Evolutionary conservation across 2,113 vertebrate species (phyloP), one percentile per base, ranked within the genome.

Genomic region (Aphyosemion australe): DNA sequence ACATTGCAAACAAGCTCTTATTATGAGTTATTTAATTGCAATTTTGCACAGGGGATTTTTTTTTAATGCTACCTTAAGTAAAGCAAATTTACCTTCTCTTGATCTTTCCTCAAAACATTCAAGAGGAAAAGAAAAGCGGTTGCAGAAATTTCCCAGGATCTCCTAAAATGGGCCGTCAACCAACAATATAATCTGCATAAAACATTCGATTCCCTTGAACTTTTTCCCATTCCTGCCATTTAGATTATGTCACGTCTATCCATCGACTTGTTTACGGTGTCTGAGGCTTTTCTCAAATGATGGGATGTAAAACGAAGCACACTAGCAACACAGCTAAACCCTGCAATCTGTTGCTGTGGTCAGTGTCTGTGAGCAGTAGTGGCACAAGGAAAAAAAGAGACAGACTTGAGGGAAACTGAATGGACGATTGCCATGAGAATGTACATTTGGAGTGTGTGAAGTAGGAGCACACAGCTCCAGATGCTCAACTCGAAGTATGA

Each of bases 291-390:
- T 74, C 75, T 64, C 55, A 79, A 88, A 89, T 90, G 73, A 87
- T 57, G 83, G 85, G 78, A 84, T 80, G 74, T 68, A 82, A 86
- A 88, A 71, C 16, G 53, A 16, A 12, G 37, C 55, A 60, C 73
- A 83, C 74, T 71, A 75, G 72, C 79, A 45, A 81, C 80, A 79
- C 5, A 72, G 50, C 71, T 69, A 50, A 89, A 91, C 84, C 85
- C 85, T 90, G 58, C 84, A 92, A 92, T 92, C 89, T 89, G 52
- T 61, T 55, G 18, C 56, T 91, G 84, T 76, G 86, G 83, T 84
- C 72, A 65, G 42, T 58, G 56, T 78, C 72, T 50, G 76, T 79
- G 26, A 79, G 68, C 46, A 52, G 34, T 37, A 73, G 8, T 50
- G 54, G 45, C 46, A 69, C 73, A 61, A 34, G 43, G 64, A 76